Base-by-base conservation (phyloP, 2,888 invertebrate species). In the Zygaena filipendulae region DNA sequence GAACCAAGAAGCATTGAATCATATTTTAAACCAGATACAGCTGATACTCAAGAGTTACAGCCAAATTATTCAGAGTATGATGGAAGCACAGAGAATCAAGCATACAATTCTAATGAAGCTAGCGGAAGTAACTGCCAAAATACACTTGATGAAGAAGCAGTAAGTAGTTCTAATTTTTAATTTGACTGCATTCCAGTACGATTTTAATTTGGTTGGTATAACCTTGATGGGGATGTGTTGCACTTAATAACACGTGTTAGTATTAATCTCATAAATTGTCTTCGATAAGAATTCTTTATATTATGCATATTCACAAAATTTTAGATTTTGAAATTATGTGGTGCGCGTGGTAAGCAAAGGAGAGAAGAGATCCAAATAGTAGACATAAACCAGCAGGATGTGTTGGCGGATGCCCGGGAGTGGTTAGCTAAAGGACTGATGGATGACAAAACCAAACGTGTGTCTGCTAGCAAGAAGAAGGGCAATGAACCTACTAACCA, bases 371-470 rank as follows among this genome's bases (percentile, higher is more conserved):
- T 88, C 26, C 86, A 92, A 49, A 83, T 95, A 29, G 88, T 95
- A 9, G 92, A 95, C 50, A 87, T 95, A 2, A 87, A 88, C 38
- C 91, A 92, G 24, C 86, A 88, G 40, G 89, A 92, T 49, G 88
- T 93, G 1, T 67, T 92, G 40, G 88, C 89, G 0, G 89, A 92
- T 36, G 86, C 87, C n/a, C 84, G 88, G 8, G 86, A 91, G 52
- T 92, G 92, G 89, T 64, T 94, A 51, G 84, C 90, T 3, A 92
- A 92, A 46, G 88, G 91, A 0, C 62, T 92, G 20, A 87, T 90
- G 35, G 89, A 91, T 40, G 87, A 87, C 25, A 87, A 85, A 39
- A 83, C 40, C 45, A 80, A 46, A 63, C 75, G 64, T 39, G 79
- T 56, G 50, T 82, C 62, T 31, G 56, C 75, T 40, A 58, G 82